phyloP scores from a whole-genome alignment of 30 jellyfish, hydroid and myxozoan species.

The Turritopsis rubra region DNA sequence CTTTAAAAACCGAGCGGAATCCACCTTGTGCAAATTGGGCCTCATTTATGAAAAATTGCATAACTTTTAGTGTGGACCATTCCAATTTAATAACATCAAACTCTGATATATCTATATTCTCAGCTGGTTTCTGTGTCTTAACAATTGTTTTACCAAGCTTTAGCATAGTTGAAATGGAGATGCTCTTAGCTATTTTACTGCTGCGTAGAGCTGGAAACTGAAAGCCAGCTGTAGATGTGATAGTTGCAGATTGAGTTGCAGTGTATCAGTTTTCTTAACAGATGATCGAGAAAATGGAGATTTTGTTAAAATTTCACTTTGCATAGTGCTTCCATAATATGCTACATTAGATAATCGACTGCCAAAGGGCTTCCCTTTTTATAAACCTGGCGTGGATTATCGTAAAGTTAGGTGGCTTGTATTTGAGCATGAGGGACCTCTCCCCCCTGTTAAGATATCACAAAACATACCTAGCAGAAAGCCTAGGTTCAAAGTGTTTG shows the following conservation, averaged over 20 bases:
- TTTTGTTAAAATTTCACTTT: not conserved
- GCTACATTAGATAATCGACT: not conserved
- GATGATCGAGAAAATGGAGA: constrained; percentile 1
- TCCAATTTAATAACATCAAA: constrained; percentile 1
- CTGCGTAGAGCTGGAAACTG: not conserved
- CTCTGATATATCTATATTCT: constrained; percentile 5
- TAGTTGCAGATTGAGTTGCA: not conserved
- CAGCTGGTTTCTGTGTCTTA: not conserved
- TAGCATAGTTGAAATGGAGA: constrained; percentile 32
- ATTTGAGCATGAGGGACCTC: constrained; percentile 39
- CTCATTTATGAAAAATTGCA: constrained; percentile 5
- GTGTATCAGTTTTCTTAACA: not conserved
- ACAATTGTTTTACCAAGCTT: constrained; percentile 29
- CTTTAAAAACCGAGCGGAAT: constrained; percentile 29
- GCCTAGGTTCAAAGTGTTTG: constrained; percentile 26
- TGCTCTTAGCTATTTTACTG: constrained; percentile 29
- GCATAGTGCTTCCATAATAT: not conserved
- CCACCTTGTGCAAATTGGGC: constrained; percentile 22
- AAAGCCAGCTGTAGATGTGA: not conserved
- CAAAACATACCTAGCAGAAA: constrained; percentile 12
- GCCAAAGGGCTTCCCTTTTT: constrained; percentile 19
- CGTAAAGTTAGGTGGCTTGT: constrained; percentile 21
- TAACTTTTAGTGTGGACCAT: constrained; percentile 4
- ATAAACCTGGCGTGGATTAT: constrained; percentile 36
- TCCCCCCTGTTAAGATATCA: constrained; percentile 27